phyloP scores from a whole-genome alignment of 2,797 vertebrate genomes.

The Podarcis siculus region DNA sequence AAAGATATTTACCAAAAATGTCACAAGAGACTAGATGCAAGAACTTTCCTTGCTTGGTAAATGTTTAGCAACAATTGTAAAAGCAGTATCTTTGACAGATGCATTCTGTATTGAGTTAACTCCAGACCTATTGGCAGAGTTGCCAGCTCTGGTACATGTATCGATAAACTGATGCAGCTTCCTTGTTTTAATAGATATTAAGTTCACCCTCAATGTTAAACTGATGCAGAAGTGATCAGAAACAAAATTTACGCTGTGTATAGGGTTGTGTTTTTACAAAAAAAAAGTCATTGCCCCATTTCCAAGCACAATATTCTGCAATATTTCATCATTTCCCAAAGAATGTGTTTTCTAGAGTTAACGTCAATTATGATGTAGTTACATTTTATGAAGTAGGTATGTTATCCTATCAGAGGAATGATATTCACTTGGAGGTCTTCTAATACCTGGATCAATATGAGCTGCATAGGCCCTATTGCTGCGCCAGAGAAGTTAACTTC shows the following conservation, averaged over 20 bases:
- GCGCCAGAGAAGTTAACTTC: background rate
- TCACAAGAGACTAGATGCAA: slow-evolving; percentile 28
- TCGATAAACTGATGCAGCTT: background rate
- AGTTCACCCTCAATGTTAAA: background rate
- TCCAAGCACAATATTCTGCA: background rate
- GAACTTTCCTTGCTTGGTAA: background rate
- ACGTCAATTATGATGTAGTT: background rate
- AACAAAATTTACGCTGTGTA: too few species aligned
- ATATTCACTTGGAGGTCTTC: background rate
- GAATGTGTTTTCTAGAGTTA: background rate
- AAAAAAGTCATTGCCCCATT: too few species aligned
- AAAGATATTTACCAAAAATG: slow-evolving; percentile 23
- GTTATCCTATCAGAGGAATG: background rate
- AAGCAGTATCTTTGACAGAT: slow-evolving; percentile 6
- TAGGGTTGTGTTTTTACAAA: too few species aligned
- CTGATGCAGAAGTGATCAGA: background rate
- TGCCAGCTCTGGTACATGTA: background rate
- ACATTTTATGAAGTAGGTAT: background rate
- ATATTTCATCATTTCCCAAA: background rate
- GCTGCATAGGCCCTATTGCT: background rate
- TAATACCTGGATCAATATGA: background rate
- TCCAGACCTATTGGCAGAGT: background rate
- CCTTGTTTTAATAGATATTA: background rate
- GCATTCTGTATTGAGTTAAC: background rate
- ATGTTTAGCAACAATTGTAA: slow-evolving; percentile 24